These are phyloP conservation scores for Autographa pulchrina DNA, from an alignment of 2,888 invertebrate genomes.

Conservation along the genomic window DNA sequence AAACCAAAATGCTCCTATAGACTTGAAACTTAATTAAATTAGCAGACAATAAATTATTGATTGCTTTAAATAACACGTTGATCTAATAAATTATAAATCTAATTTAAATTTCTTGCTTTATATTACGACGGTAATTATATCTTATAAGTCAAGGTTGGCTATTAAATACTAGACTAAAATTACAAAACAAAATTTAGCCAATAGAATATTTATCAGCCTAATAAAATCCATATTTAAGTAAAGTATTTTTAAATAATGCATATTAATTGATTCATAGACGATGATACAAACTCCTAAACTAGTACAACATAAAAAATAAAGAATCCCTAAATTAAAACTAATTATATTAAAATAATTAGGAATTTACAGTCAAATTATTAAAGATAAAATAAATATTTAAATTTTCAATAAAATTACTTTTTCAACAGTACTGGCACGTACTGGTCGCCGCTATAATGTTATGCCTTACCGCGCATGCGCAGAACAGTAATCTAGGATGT, in stretches of 20 bases:
- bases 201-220: background rate
- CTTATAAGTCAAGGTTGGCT: conserved; percentile 35
- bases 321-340: too few relatives aligned
- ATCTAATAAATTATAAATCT: conserved; percentile 30
- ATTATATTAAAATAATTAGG: too few relatives aligned
- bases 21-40: conserved; percentile 10
- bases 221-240: background rate
- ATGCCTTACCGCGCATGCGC: conserved; percentile 52
- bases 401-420: too few relatives aligned
- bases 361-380: too few relatives aligned
- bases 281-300: too few relatives aligned
- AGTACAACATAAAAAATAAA: too few relatives aligned
- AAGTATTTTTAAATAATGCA: background rate
- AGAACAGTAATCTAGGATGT: conserved; percentile 77
- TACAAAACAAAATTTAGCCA: background rate
- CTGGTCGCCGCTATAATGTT: conserved; percentile 32
- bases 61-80: conserved; percentile 21
- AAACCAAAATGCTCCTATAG: background rate
- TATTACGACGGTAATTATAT: conserved; percentile 19
- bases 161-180: background rate
- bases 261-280: too few relatives aligned
- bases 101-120: conserved; percentile 37
- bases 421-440: too few relatives aligned
- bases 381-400: background rate
- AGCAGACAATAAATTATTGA: conserved; percentile 9